phyloP scores from a whole-genome alignment of 2,113 vertebrate genomes.

The Gulo gulo region DNA sequence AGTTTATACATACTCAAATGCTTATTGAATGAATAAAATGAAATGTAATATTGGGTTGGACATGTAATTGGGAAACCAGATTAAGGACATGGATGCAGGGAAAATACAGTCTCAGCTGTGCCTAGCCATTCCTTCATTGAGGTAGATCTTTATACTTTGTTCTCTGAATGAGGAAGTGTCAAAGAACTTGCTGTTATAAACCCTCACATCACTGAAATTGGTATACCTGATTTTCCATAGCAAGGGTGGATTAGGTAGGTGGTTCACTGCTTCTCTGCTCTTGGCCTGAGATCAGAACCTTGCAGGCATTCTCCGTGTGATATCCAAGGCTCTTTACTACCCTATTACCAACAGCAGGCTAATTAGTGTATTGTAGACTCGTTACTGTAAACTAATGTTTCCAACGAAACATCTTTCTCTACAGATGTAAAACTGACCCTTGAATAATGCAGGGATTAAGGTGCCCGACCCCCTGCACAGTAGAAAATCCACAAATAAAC shows the following conservation, averaged over 20 bases:
- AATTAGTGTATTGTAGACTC: background rate
- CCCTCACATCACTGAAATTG: background rate
- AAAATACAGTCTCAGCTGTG: background rate
- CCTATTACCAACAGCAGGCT: background rate
- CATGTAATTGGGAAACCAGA: background rate
- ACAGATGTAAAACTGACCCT: background rate
- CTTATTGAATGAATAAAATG: background rate
- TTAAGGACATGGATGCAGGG: background rate
- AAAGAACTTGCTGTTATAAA: background rate
- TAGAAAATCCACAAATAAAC: background rate
- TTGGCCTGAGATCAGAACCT: background rate
- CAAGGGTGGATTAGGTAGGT: background rate
- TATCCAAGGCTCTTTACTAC: background rate
- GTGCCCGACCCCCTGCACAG: background rate
- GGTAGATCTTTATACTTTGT: background rate
- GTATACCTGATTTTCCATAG: background rate
- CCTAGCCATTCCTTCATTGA: background rate
- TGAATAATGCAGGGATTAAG: background rate
- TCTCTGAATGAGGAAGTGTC: background rate
- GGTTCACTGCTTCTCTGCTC: background rate
- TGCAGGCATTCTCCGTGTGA: background rate
- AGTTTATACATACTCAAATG: background rate
- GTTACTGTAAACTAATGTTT: background rate
- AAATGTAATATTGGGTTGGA: background rate
- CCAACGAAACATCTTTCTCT: background rate